Conservation (phyloP, 2,113 vertebrate species). For the Spheniscus mendiculus region DNA sequence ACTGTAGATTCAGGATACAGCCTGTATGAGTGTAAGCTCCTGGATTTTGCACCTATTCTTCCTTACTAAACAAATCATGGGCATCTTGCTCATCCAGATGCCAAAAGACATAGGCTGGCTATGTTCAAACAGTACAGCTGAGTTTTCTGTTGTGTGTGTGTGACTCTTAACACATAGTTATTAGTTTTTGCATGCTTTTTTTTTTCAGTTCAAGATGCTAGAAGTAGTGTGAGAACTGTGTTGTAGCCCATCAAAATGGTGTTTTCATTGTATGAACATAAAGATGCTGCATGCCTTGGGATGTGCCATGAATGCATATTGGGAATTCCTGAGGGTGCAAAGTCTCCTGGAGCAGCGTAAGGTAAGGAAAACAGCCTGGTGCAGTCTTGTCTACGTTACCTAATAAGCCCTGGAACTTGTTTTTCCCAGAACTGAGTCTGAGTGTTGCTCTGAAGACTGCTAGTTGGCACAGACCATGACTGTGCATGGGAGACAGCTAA, state of each 20-base stretch:
- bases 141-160: not conserved
- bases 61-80: not conserved
- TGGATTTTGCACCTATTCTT: not conserved
- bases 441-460: not conserved
- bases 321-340: not conserved
- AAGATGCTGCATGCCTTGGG: not conserved
- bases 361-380: not conserved
- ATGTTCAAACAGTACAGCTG: not conserved
- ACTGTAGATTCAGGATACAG: not conserved
- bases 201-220: not conserved
- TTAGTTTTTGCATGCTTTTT: not conserved
- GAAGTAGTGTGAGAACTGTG: not conserved
- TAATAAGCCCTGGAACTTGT: not conserved
- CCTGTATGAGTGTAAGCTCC: not conserved
- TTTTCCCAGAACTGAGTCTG: not conserved
- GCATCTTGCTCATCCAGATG: not conserved
- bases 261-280: not conserved
- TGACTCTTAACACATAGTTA: not conserved
- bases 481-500: not conserved
- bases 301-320: not conserved
- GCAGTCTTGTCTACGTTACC: not conserved
- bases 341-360: not conserved
- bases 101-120: not conserved
- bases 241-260: not conserved
- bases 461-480: accelerated